A percentile compares a stretch with the other conserved stretches of the same genome.
phyloP scores from a whole-genome alignment of 1,140 invertebrate genomes.

The Mizuhopecten yessoensis region DNA sequence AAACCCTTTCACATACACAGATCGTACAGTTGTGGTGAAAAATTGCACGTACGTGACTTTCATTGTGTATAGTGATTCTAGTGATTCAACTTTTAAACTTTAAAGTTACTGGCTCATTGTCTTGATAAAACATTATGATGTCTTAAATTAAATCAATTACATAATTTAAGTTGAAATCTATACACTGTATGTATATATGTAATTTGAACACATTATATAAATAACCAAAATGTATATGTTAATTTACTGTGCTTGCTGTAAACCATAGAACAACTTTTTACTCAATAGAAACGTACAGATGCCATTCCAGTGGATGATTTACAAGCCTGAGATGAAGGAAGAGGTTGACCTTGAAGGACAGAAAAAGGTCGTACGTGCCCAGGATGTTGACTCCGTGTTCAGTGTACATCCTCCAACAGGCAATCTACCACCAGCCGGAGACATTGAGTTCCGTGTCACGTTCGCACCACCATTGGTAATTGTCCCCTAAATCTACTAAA shows the following conservation, averaged over 20 bases:
- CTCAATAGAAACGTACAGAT: slow-evolving; percentile 78
- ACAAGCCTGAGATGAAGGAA: slow-evolving; percentile 78
- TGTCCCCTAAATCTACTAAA: neutral
- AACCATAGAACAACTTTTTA: neutral
- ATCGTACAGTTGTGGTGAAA: slow-evolving; percentile 73
- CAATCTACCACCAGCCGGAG: slow-evolving; percentile 68
- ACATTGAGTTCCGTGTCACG: slow-evolving; percentile 77
- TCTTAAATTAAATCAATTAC: too few relatives aligned
- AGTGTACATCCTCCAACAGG: slow-evolving; percentile 80
- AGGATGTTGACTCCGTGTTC: slow-evolving; percentile 79
- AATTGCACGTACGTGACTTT: slow-evolving; percentile 77
- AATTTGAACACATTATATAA: too few relatives aligned
- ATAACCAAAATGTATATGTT: too few relatives aligned
- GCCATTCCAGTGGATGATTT: slow-evolving; percentile 81
- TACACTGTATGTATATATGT: too few relatives aligned
- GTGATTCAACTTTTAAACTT: too few relatives aligned
- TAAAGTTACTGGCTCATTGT: too few relatives aligned
- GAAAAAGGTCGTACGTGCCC: slow-evolving; percentile 69
- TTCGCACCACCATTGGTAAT: slow-evolving; percentile 81
- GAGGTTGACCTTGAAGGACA: slow-evolving; percentile 48
- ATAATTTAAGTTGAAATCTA: too few relatives aligned
- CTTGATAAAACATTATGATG: too few relatives aligned
- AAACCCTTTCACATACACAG: slow-evolving; percentile 82
- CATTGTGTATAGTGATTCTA: too few relatives aligned
- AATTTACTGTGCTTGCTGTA: too few relatives aligned